A percentile compares a stretch with the other conserved stretches of the same genome.
These are phyloP conservation scores for Piliocolobus tephrosceles DNA, from an alignment of 2,113 vertebrate species.

Conservation along the genomic window DNA sequence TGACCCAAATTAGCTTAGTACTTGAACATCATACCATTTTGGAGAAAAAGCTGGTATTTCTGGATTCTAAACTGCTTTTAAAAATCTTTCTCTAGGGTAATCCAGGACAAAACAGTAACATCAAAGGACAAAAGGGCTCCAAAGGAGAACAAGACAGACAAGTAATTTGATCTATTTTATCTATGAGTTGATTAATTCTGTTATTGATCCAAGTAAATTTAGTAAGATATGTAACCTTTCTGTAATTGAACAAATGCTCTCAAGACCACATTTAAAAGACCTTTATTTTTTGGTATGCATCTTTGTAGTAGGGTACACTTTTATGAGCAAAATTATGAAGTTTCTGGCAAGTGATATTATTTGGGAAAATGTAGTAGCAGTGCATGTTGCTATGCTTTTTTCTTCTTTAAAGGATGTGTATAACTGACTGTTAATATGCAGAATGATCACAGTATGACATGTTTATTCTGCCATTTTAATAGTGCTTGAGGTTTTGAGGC, in stretches of 20 bases:
- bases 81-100: conserved; percentile 69
- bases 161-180: conserved; percentile 60
- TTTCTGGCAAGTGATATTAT: background rate
- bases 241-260: background rate
- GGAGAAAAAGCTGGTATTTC: background rate
- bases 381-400: background rate
- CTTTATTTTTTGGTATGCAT: background rate
- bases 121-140: conserved; percentile 67
- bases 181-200: background rate
- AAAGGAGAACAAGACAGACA: conserved; percentile 67
- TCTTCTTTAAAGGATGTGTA: background rate
- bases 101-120: conserved; percentile 54
- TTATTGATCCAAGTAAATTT: background rate
- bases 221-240: background rate
- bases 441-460: background rate
- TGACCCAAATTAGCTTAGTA: background rate
- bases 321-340: background rate
- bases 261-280: background rate
- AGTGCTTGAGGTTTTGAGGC: background rate
- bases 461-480: background rate
- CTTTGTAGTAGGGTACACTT: background rate
- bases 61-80: conserved; percentile 8
- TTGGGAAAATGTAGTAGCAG: background rate
- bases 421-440: background rate
- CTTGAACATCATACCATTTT: background rate